phyloP scores from a whole-genome alignment of 2,797 vertebrate genomes.

The Danio albolineatus region DNA sequence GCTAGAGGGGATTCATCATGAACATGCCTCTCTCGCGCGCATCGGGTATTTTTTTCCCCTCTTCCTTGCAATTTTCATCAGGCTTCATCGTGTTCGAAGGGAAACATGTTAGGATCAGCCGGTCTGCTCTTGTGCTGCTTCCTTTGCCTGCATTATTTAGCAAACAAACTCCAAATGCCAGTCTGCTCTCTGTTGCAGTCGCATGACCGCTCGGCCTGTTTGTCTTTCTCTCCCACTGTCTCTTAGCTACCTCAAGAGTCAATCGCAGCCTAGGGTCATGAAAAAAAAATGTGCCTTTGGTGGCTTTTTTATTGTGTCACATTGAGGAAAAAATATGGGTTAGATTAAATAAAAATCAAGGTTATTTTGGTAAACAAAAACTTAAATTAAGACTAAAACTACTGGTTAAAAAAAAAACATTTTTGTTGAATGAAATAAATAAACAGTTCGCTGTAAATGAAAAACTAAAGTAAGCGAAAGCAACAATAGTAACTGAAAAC shows the following conservation, averaged over 20 bases:
- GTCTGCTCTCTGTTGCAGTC: conserved; percentile 38
- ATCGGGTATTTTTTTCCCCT: conserved; percentile 50
- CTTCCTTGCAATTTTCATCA: conserved; percentile 59
- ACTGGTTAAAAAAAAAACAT: too few relatives aligned
- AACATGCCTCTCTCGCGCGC: conserved; percentile 58
- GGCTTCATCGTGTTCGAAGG: conserved; percentile 50
- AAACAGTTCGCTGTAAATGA: too few relatives aligned
- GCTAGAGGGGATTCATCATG: conserved; percentile 61
- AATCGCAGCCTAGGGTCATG: not conserved
- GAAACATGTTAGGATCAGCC: conserved; percentile 56
- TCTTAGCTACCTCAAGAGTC: conserved; percentile 18
- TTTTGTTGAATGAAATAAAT: too few relatives aligned
- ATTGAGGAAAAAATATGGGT: too few relatives aligned
- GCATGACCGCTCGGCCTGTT: conserved; percentile 44
- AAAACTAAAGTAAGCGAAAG: too few relatives aligned
- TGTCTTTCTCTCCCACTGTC: conserved; percentile 3
- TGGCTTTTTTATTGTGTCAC: too few relatives aligned
- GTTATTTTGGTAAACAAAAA: too few relatives aligned
- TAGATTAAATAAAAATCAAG: too few relatives aligned
- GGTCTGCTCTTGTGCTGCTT: conserved; percentile 49
- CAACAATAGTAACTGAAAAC: too few relatives aligned
- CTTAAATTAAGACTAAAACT: too few relatives aligned
- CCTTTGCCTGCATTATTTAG: conserved; percentile 72
- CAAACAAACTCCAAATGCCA: conserved; percentile 56
- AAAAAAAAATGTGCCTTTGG: too few relatives aligned